phyloP scores from a whole-genome alignment of 2,888 invertebrate species.

The Drosophila nr. medialis region DNA sequence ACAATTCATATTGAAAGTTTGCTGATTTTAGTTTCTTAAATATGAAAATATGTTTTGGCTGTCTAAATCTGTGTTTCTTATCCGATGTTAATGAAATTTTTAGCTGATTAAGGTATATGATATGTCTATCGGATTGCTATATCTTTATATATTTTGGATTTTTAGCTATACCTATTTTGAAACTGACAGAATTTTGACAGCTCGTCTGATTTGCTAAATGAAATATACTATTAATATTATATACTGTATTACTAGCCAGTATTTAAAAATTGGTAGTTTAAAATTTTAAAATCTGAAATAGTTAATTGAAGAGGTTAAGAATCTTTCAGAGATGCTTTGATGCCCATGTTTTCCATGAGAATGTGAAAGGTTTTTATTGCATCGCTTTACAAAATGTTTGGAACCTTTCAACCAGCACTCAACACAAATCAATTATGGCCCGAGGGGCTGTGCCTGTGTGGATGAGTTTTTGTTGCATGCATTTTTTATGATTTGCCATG shows the following conservation, averaged over 20 bases:
- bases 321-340: neutral
- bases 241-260: neutral
- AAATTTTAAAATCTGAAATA: neutral
- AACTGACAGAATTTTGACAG: no score
- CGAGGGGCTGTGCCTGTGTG: slow-evolving; percentile 12
- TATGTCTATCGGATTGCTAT: neutral
- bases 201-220: no score
- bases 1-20: neutral
- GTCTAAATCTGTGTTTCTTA: neutral
- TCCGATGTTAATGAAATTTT: neutral
- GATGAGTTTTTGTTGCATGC: slow-evolving; percentile 10
- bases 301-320: neutral
- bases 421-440: slow-evolving; percentile 73
- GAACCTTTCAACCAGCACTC: slow-evolving; percentile 21
- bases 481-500: slow-evolving; percentile 26
- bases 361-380: slow-evolving; percentile 1
- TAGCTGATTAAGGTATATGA: neutral
- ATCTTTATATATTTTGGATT: neutral
- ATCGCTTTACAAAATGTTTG: slow-evolving; percentile 20
- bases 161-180: no score
- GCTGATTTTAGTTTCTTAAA: neutral
- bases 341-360: neutral
- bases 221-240: neutral
- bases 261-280: no score
- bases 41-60: neutral